A percentile compares a stretch with the other conserved stretches of the same genome.
Conservation (phyloP, 1,140 invertebrate species). For the Eulimnadia texana region DNA sequence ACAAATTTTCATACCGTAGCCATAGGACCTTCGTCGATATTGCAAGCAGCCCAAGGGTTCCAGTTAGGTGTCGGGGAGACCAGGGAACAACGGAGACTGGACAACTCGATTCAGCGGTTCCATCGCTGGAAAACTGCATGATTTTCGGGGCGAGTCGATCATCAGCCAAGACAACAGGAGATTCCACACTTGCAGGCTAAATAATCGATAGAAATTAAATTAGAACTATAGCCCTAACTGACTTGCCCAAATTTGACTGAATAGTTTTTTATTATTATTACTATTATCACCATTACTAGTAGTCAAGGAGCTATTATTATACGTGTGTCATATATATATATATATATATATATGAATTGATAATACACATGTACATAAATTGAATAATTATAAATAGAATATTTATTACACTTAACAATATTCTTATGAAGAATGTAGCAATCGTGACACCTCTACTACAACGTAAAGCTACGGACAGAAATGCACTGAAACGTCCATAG, state of each 20-base stretch:
- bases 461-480: too few species aligned
- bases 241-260: not conserved
- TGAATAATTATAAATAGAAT: too few species aligned
- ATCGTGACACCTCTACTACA: too few species aligned
- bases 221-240: not conserved
- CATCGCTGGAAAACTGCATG: conserved; percentile 28
- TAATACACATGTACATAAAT: not conserved
- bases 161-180: conserved; percentile 38
- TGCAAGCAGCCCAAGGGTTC: conserved; percentile 89
- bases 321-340: too few species aligned
- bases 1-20: conserved; percentile 40
- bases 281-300: too few species aligned
- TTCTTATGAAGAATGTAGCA: too few species aligned
- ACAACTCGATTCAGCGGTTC: not conserved
- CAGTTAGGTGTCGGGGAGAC: conserved; percentile 91
- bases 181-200: conserved; percentile 17
- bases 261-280: not conserved
- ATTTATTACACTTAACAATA: too few species aligned
- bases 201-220: not conserved
- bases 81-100: conserved; percentile 71
- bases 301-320: too few species aligned
- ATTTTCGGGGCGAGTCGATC: conserved; percentile 34
- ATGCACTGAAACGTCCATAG: too few species aligned
- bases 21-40: conserved; percentile 85
- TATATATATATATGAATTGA: too few species aligned